Percentiles rank a stretch among this genome's conserved stretches.
phyloP scores from a whole-genome alignment of 2,113 vertebrate genomes.

The Embiotoca jacksoni region DNA sequence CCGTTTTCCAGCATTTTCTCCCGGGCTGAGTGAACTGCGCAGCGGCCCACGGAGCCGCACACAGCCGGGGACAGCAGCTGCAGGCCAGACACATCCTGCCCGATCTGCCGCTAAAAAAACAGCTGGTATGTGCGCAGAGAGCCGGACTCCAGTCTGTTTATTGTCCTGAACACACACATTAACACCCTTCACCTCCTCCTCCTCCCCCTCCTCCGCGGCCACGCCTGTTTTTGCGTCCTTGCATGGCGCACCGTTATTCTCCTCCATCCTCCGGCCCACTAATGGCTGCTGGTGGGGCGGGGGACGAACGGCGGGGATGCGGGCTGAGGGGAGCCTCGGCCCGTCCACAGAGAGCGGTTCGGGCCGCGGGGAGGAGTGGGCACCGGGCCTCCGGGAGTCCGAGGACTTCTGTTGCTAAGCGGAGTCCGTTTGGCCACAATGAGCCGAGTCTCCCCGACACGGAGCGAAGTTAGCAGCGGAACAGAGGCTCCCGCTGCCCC shows the following conservation, averaged over 20 bases:
- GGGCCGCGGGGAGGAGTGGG: not conserved
- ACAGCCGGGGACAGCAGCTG: slow-evolving; percentile 8
- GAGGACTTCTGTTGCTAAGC: too few species aligned
- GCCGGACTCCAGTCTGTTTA: slow-evolving; percentile 19
- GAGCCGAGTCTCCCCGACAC: slow-evolving; percentile 3
- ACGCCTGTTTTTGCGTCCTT: slow-evolving; percentile 64
- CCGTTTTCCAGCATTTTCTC: slow-evolving; percentile 38
- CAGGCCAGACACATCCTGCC: slow-evolving; percentile 9
- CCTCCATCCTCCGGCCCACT: slow-evolving; percentile 56
- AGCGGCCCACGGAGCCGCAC: not conserved
- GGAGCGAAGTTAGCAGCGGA: slow-evolving; percentile 42
- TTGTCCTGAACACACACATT: slow-evolving; percentile 25
- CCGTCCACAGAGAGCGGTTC: not conserved
- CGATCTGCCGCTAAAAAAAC: not conserved
- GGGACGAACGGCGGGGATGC: slow-evolving; percentile 7
- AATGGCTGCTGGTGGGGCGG: slow-evolving; percentile 39
- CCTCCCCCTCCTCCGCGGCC: slow-evolving; percentile 49
- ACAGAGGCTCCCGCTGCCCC: not conserved
- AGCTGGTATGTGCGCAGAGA: not conserved
- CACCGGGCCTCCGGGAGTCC: not conserved
- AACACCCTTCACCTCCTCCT: not conserved
- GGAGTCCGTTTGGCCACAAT: not conserved
- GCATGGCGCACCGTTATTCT: slow-evolving; percentile 71
- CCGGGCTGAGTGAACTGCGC: not conserved
- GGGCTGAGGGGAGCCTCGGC: not conserved